These are phyloP conservation scores for Carcina quercana DNA, from an alignment of 2,888 invertebrate genomes.

Conservation along the genomic window DNA sequence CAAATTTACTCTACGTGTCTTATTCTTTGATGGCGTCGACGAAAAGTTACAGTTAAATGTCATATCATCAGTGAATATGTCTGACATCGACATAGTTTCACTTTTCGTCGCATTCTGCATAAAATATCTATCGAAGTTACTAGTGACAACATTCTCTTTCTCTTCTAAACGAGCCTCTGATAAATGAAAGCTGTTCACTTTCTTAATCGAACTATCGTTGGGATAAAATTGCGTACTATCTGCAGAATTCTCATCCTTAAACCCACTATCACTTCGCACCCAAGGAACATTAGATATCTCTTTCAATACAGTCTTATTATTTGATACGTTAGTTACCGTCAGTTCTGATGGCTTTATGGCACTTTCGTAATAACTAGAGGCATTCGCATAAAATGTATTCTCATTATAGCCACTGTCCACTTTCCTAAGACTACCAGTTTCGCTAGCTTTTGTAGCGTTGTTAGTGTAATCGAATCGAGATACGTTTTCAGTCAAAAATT, in stretches of 20 bases:
- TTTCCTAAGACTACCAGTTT: constrained; percentile 51
- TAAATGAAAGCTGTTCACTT: constrained; percentile 33
- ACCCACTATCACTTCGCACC: constrained; percentile 66
- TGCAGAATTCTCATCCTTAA: constrained; percentile 59
- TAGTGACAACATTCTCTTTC: constrained; percentile 47
- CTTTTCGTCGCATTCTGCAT: constrained; percentile 38
- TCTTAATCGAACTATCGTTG: constrained; percentile 32
- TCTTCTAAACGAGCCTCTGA: constrained; percentile 42
- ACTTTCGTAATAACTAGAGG: constrained; percentile 66
- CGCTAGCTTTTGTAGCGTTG: constrained; percentile 32
- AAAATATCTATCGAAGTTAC: constrained; percentile 43
- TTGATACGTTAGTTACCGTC: constrained; percentile 47
- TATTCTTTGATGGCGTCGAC: constrained; percentile 65
- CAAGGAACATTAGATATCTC: constrained; percentile 63
- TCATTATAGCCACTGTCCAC: constrained; percentile 64
- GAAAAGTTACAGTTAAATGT: constrained; percentile 64
- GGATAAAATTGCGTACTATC: constrained; percentile 54
- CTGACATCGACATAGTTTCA: constrained; percentile 62
- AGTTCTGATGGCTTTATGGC: constrained; percentile 69
- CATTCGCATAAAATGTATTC: constrained; percentile 55
- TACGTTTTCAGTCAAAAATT: constrained; percentile 58
- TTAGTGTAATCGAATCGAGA: constrained; percentile 40
- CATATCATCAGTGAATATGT: constrained; percentile 59
- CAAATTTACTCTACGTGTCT: constrained; percentile 44
- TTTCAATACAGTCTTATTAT: constrained; percentile 42